Evolutionary conservation across 2,888 invertebrate genomes (phyloP), one percentile per base, ranked within the genome.

Genomic region (Trichopoda pennipes): DNA sequence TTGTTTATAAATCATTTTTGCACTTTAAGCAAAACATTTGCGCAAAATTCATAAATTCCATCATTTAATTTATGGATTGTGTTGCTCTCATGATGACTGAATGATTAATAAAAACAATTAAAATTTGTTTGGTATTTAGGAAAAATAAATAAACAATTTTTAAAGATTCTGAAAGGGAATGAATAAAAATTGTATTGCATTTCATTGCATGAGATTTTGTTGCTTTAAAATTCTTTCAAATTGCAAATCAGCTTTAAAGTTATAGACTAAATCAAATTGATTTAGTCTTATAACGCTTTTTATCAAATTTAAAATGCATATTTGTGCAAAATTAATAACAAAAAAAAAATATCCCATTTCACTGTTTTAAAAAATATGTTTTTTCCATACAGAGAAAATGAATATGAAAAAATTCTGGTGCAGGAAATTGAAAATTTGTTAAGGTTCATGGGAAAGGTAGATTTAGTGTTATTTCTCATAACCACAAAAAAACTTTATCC

Each of bases 121-220:
- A 28, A 68, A 55, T 49, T 79, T 53, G 63, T 66, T 53, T 60
- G 35, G 58, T 35, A 55, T n/a, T 72, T 23, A 66, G 61, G 19
- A 66, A 6, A 68, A 73, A 68, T 73, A 68, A 73, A 68, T 73
- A 73, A 79, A 68, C 73, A 79, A 73, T 66, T 56, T 32, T 53
- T 42, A 16, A 21, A 35, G 1, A 47, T 21, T 21, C 17, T 14
- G 47, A 55, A 44, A 9, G 16, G 9, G 53, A n/a, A 19, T 74
- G 73, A 47, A 49, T 56, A n/a, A 17, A n/a, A 49, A 49, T 17
- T 28, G 51, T 53, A 21, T 53, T 51, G 51, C 35, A 21, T 47
- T 32, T 19, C 28, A 47, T 47, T 56, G 17, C 32, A 44, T 3
- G 4, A 0, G 17, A 19, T 51, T 66, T 35, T 32, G 17, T 16